Evolutionary conservation across 2,113 vertebrate species (phyloP), one percentile per base, ranked within the genome.

Genomic region (Nanger granti): DNA sequence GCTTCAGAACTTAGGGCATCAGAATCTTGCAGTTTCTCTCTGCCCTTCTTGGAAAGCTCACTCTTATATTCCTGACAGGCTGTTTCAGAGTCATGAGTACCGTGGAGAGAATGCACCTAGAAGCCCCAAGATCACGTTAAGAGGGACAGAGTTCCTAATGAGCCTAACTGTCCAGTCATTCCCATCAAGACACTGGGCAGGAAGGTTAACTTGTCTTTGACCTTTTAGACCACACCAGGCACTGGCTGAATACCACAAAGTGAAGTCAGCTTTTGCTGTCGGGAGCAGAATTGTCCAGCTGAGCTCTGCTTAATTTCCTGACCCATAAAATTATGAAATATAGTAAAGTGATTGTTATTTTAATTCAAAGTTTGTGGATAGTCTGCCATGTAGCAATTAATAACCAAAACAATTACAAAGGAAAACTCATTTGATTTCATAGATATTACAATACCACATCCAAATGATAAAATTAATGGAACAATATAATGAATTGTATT

Each of bases 401-500:
- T 57, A 86, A 44, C 2, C 8, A 82, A 49, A 82, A 82, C 10
- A 82, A 49, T 47, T 49, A 12, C 96, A 98, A 97, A 98, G 96
- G 95, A 98, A 98, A 98, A 97, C 94, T 52, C 94, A 95, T 95
- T 92, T 0, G 96, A 98, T 99, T 98, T 98, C 98, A 98, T 96
- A 94, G 91, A 97, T n/a, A 60, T 73, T 69, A 44, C 9, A 82
- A 96, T 99, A 98, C 98, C 98, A 98, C 98, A 97, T 97, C 97
- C 98, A 98, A 98, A 98, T 97, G 95, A 98, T 97, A 85, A 97
- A 84, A 60, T 84, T 97, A 98, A 98, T 41, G 54, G 97, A 98
- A 99, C 98, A 99, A 99, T 99, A 99, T 99, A 98, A 99, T 98
- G 95, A 98, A 99, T 99, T 98, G 98, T 99, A 99, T 99, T 99